A percentile compares a stretch with the other conserved stretches of the same genome.
Evolutionary conservation across 2,888 invertebrate genomes (phyloP).

Genomic region (Monoplex corrugatus): DNA sequence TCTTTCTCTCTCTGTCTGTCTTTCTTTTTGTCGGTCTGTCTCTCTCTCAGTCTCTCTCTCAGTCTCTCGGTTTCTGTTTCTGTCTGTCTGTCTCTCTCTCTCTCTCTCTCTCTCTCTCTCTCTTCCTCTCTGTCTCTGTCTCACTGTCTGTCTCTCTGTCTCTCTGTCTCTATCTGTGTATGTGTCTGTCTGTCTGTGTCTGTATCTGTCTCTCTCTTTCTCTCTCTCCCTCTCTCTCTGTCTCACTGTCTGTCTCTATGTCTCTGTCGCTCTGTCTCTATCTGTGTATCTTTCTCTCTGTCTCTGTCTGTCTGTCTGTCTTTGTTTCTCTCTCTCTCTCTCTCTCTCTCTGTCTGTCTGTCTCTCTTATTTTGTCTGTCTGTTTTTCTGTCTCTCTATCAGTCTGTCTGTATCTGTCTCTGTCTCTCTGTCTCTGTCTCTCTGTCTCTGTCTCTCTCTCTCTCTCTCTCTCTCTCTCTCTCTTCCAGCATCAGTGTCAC

Average conservation of each 20-base stretch:
- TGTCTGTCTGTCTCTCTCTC: not conserved
- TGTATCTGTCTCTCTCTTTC: too few relatives aligned
- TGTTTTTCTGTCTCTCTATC: not conserved
- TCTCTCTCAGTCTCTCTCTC: not conserved
- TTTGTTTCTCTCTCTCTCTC: not conserved
- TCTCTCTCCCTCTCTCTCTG: too few relatives aligned
- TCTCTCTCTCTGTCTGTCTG: not conserved
- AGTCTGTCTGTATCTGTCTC: not conserved
- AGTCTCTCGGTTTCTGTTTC: not conserved
- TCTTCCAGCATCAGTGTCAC: too few relatives aligned
- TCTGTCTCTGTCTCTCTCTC: not conserved
- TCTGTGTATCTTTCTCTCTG: too few relatives aligned
- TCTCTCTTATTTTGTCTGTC: too few relatives aligned
- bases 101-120: not conserved
- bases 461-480: too few relatives aligned
- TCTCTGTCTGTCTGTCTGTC: not conserved
- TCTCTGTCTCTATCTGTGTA: conserved; percentile 6
- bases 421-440: not conserved
- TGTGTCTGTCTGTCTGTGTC: not conserved
- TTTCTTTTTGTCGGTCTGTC: too few relatives aligned
- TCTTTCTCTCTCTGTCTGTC: not conserved
- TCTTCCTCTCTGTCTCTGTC: too few relatives aligned
- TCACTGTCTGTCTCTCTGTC: not conserved
- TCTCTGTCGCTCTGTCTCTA: not conserved
- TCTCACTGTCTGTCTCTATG: not conserved